phyloP scores from a whole-genome alignment of 2,113 vertebrate species.

The Psilopogon haemacephalus region DNA sequence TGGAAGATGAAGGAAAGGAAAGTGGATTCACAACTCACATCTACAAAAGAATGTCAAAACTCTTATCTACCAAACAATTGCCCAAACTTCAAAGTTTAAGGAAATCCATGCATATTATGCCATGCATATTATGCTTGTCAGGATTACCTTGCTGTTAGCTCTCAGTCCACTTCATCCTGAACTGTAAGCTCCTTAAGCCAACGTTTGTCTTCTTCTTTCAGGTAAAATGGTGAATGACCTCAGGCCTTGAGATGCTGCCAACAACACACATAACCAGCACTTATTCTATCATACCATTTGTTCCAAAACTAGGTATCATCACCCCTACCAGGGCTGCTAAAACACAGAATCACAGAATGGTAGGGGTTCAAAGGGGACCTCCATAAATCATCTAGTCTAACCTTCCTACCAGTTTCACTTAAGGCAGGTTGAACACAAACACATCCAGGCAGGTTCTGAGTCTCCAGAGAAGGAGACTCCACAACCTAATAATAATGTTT shows the following conservation, averaged over 20 bases:
- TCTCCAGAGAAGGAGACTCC: no score
- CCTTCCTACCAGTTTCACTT: no score
- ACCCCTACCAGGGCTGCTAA: neutral
- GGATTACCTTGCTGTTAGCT: neutral
- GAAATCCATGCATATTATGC: neutral
- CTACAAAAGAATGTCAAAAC: neutral
- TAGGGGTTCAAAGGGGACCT: no score
- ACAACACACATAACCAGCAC: neutral
- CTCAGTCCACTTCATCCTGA: neutral
- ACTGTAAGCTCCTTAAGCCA: neutral
- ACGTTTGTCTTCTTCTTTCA: neutral
- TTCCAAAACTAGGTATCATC: neutral
- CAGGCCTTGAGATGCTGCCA: neutral
- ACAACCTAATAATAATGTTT: neutral
- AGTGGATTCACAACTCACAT: neutral
- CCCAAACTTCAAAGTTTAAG: neutral
- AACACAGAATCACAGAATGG: no score
- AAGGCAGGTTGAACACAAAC: no score
- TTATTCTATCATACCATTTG: neutral
- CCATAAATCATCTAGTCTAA: no score
- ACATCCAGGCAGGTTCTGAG: no score
- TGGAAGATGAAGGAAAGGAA: neutral
- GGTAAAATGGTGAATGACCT: neutral
- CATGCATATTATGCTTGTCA: neutral
- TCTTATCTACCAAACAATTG: neutral